Base-by-base conservation (phyloP, 2,888 invertebrate genomes). In the Synergus itoensis region DNA sequence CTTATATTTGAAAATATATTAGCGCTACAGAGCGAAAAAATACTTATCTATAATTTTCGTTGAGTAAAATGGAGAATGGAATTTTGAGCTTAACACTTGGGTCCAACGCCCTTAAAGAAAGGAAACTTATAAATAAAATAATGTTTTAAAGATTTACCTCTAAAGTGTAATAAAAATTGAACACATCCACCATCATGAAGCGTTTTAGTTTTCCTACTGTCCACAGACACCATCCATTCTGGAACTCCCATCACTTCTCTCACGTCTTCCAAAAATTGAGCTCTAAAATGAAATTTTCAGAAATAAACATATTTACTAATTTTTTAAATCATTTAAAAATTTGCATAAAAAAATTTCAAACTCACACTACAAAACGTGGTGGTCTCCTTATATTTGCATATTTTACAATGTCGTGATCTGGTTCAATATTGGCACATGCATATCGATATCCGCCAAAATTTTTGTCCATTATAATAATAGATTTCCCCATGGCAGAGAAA, bases 401-500 rank as follows among this genome's bases (percentile, higher is more conserved):
- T 92, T 98, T 98, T 76, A 98, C 95, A 82, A 98, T 97, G 91
- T 98, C 97, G 89, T 97, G 95, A 90, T 98, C 98, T 0, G 97
- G 96, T 89, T 96, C 96, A 82, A 98, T 97, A 91, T 98, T 98
- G 77, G 98, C 98, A 92, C 98, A 98, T 1, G 98, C 98, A 90
- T 96, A 96, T 84, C 96, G 93, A 83, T 96, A 95, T 12, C 94
- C 90, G 73, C 95, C 95, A 82, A 94, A 93, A 80, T 96, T 96
- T 4, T 97, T 95, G 4, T 96, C 96, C 90, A 97, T 95, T 84
- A 98, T 95, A 0, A 98, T 96, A 83, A 98, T 94, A 3, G 98
- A 98, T 79, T 96, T 95, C 0, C 98, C 97, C 90, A 98, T 92
- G 3, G 98, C 97, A 4, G 95, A 95, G 63, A 96, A 95, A 0